Evolutionary conservation across 2,113 vertebrate species (phyloP).

Genomic region (Hippocampus barbouri): DNA sequence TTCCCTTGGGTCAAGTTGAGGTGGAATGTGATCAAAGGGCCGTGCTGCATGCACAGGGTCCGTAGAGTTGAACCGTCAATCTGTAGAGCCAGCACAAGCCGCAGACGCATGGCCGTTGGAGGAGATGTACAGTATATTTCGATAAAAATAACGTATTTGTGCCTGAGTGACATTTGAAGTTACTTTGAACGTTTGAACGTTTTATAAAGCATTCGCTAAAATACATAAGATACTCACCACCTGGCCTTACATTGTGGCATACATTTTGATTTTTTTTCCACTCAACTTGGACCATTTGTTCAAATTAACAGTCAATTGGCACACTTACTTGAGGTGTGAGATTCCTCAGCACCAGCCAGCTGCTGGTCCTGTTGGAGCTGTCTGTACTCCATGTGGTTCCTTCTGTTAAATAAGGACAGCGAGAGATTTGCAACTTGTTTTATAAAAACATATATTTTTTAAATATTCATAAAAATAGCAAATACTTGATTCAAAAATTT

Average conservation of each 20-base stretch:
- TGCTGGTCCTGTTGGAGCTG: slow-evolving; percentile 92
- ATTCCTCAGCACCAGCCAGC: slow-evolving; percentile 97
- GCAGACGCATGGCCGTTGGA: background rate
- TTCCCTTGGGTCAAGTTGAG: slow-evolving; percentile 98
- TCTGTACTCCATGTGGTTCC: slow-evolving; percentile 94
- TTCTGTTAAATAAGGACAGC: slow-evolving; percentile 61
- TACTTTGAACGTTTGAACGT: no score
- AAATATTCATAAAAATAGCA: background rate
- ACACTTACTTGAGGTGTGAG: slow-evolving; percentile 90
- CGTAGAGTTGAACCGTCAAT: slow-evolving; percentile 98
- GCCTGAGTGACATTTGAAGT: no score
- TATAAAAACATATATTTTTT: background rate
- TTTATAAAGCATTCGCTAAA: no score
- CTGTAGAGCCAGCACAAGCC: slow-evolving; percentile 57
- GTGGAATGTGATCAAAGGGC: slow-evolving; percentile 98
- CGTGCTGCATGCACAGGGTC: slow-evolving; percentile 97
- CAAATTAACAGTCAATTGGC: background rate
- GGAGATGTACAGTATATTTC: background rate
- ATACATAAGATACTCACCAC: background rate
- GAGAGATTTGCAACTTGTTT: background rate
- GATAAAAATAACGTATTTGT: no score
- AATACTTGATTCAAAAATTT: background rate
- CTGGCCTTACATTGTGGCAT: background rate
- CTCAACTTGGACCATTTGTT: background rate
- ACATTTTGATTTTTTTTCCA: background rate